These are phyloP conservation scores for Perdita meconis DNA, from an alignment of 2,888 invertebrate genomes.

Conservation along the genomic window DNA sequence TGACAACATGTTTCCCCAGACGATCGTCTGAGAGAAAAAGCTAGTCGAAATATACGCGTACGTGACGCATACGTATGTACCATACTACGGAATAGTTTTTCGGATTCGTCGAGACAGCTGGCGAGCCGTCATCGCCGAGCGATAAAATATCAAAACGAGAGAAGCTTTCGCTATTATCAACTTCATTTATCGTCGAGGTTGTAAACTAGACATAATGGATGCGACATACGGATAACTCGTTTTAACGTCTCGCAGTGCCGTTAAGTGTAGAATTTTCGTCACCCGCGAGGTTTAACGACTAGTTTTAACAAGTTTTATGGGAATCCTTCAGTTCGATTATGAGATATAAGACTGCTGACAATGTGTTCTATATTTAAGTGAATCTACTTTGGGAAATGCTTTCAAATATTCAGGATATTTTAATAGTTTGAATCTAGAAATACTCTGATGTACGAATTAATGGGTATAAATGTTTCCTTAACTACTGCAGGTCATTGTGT, in stretches of 20 bases:
- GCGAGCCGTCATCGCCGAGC: constrained; percentile 20
- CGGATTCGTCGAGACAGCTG: constrained; percentile 40
- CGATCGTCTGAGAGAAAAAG: constrained; percentile 63
- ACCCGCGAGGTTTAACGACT: not conserved
- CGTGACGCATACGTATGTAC: constrained; percentile 17
- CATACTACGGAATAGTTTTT: not conserved
- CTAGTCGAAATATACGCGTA: constrained; percentile 40
- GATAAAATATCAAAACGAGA: constrained; percentile 58
- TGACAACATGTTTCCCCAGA: constrained; percentile 74
- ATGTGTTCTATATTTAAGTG: constrained; percentile 4
- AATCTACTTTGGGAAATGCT: not conserved
- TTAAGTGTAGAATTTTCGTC: constrained; percentile 40
- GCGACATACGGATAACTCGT: constrained; percentile 26
- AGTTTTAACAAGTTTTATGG: constrained; percentile 16
- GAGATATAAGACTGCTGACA: not conserved
- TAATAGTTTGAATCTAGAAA: too few species aligned
- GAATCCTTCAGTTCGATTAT: too few species aligned
- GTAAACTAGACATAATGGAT: constrained; percentile 26
- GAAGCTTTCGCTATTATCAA: constrained; percentile 44
- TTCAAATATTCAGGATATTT: not conserved
- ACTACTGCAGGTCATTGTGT: too few species aligned
- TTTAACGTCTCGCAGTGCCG: constrained; percentile 11
- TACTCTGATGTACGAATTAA: too few species aligned
- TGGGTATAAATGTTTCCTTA: too few species aligned
- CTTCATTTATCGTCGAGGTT: constrained; percentile 31